Percentiles rank a stretch among this genome's conserved stretches.
These are phyloP conservation scores for Hassar affinis DNA, from an alignment of 2,113 vertebrate genomes.

Conservation along the genomic window DNA sequence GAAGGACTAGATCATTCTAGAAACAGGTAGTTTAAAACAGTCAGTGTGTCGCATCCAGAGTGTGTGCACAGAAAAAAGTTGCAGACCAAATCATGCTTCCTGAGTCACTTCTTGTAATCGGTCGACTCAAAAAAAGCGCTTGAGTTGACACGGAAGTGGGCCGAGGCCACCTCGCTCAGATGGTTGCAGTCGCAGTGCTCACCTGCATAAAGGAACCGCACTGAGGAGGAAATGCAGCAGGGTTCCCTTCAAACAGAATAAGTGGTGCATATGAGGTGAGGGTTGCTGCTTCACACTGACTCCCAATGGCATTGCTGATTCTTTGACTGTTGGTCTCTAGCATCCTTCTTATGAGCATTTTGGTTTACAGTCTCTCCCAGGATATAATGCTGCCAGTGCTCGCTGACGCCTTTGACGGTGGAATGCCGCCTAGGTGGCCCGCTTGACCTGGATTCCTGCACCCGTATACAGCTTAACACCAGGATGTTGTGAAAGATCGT, in stretches of 20 bases:
- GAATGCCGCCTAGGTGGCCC: conserved; percentile 30
- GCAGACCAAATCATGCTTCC: background rate
- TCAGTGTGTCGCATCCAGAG: background rate
- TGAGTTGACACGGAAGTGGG: background rate
- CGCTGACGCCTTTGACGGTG: conserved; percentile 61
- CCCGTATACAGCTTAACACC: conserved; percentile 47
- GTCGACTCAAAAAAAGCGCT: background rate
- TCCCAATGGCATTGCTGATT: background rate
- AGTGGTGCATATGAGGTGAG: background rate
- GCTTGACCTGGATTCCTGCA: conserved; percentile 58
- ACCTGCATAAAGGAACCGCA: background rate
- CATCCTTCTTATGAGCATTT: conserved; percentile 51
- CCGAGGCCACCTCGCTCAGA: background rate
- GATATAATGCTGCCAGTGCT: conserved; percentile 61
- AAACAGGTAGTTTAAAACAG: background rate
- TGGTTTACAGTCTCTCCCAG: conserved; percentile 58
- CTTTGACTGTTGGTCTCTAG: conserved; percentile 43
- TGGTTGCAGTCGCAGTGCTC: background rate
- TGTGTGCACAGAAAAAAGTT: background rate
- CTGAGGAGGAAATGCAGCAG: background rate
- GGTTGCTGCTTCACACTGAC: background rate
- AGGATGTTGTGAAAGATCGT: conserved; percentile 37
- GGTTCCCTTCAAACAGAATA: background rate
- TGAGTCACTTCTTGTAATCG: background rate
- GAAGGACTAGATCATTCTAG: background rate